Conservation (phyloP, 2,797 vertebrate species). For the Rhynchotus rufescens region DNA sequence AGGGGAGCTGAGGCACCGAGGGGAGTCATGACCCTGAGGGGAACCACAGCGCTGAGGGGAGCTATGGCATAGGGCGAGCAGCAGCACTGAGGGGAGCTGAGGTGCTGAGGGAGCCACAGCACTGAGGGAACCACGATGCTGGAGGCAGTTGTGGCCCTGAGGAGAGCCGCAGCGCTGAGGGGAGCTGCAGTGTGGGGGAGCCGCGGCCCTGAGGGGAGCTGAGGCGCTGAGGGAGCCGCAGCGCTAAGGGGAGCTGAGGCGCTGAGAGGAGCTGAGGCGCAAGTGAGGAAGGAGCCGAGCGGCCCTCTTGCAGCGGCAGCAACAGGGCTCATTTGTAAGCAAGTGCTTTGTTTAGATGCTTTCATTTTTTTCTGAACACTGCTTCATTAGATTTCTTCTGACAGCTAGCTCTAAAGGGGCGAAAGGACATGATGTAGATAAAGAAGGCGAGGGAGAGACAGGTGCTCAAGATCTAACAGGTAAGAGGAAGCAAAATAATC, state of each 20-base stretch:
- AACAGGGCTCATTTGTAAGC: not conserved
- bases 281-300: conserved; percentile 27
- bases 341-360: not conserved
- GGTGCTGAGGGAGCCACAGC: too few species aligned
- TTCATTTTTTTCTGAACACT: conserved; percentile 8
- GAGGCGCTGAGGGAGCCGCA: too few species aligned
- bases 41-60: too few species aligned
- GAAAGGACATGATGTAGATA: not conserved
- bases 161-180: too few species aligned
- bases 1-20: too few species aligned
- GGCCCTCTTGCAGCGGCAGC: conserved; percentile 62
- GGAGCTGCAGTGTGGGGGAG: too few species aligned
- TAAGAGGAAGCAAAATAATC: conserved; percentile 21
- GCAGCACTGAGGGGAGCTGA: too few species aligned
- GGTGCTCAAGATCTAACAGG: not conserved
- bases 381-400: conserved; percentile 2
- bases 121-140: too few species aligned
- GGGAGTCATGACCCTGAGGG: too few species aligned
- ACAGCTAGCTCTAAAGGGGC: not conserved
- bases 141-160: too few species aligned
- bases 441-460: not conserved
- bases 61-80: too few species aligned
- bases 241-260: conserved; percentile 42
- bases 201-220: too few species aligned
- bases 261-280: not conserved